Evolutionary conservation across 2,113 vertebrate genomes (phyloP).

Genomic region (Petrocephalus zakoni): DNA sequence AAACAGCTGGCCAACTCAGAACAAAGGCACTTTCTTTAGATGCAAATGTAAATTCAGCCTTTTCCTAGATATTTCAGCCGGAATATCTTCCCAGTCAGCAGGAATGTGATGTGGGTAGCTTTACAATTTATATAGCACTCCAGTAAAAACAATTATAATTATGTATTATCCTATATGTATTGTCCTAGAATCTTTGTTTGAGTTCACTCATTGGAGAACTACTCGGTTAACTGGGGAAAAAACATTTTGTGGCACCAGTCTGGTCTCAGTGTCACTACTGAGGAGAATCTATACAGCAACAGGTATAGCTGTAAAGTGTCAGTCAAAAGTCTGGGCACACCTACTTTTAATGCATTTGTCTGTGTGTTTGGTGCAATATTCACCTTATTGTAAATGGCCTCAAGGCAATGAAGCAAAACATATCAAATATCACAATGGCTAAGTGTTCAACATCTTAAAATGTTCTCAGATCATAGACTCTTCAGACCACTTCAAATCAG

Average conservation of each 20-base stretch:
- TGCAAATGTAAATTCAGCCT: background rate
- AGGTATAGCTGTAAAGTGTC: background rate
- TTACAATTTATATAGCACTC: background rate
- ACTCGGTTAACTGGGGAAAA: background rate
- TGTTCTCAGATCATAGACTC: background rate
- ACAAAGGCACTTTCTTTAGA: background rate
- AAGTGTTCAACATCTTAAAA: background rate
- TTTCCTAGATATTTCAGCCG: background rate
- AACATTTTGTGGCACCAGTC: background rate
- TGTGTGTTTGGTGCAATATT: background rate
- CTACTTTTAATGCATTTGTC: background rate
- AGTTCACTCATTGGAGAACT: background rate
- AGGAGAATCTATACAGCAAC: background rate
- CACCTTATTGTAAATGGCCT: background rate
- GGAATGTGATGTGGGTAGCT: background rate
- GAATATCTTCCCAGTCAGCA: background rate
- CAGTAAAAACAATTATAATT: too few species aligned
- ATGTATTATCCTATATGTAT: too few species aligned
- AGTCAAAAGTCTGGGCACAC: background rate
- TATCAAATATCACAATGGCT: background rate
- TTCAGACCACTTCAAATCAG: too few species aligned
- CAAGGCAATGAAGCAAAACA: background rate
- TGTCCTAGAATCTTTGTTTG: background rate
- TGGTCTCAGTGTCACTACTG: background rate
- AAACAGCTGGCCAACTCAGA: background rate